phyloP scores from a whole-genome alignment of 2,888 invertebrate genomes.

The Heterodera filipjevi region DNA sequence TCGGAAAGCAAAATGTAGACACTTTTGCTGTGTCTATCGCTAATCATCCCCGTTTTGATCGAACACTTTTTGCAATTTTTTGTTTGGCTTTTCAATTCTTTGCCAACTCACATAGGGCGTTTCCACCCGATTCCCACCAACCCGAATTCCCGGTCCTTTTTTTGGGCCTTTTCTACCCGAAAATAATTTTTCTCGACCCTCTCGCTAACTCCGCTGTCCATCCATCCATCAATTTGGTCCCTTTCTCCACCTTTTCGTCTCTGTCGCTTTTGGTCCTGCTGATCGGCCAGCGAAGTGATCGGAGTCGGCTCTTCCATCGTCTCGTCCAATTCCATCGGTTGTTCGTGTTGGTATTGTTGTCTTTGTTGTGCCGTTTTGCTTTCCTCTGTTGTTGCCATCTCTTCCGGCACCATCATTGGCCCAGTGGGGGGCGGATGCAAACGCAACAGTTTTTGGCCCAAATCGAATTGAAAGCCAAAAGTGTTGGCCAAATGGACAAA shows the following conservation, averaged over 20 bases:
- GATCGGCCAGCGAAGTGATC: background rate
- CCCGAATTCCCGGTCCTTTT: no score
- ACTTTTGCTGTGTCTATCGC: no score
- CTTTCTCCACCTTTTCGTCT: background rate
- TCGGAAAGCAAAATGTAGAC: no score
- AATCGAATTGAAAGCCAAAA: conserved; percentile 25
- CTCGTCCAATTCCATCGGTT: background rate
- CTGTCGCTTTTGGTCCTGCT: background rate
- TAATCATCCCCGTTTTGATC: no score
- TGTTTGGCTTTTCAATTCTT: no score
- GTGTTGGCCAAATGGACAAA: conserved; percentile 22
- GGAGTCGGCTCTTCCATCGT: background rate
- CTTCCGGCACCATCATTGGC: background rate
- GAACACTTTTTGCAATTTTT: no score
- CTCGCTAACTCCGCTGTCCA: no score
- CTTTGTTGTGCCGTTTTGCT: background rate
- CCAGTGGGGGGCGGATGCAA: background rate
- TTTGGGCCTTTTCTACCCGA: no score
- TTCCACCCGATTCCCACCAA: no score
- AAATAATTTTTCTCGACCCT: background rate
- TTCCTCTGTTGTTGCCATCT: background rate
- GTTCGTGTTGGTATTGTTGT: background rate
- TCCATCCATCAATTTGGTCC: background rate
- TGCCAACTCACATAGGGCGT: no score
- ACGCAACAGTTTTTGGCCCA: conserved; percentile 19